Percentiles rank a stretch among this genome's conserved stretches.
Evolutionary conservation across 2,888 invertebrate genomes (phyloP).

Genomic region (Drosophila prostipennis): DNA sequence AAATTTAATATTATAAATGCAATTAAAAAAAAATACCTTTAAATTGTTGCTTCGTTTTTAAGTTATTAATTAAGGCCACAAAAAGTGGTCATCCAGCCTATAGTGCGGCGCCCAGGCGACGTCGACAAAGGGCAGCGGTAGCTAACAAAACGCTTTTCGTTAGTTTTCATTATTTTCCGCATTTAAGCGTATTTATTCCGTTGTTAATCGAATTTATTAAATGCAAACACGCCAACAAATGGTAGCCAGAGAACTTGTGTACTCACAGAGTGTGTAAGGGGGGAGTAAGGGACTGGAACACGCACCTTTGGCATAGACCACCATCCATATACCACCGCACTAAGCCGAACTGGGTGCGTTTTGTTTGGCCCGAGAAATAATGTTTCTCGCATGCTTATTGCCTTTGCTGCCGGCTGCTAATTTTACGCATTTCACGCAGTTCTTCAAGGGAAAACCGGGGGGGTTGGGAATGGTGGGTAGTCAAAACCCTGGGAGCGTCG

Average conservation of each 20-base stretch:
- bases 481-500: constrained; percentile 1
- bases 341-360: constrained; percentile 64
- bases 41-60: too few species aligned
- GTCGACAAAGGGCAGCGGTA: constrained; percentile 31
- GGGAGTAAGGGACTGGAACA: constrained; percentile 34
- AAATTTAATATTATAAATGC: too few species aligned
- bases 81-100: too few species aligned
- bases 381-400: constrained; percentile 72
- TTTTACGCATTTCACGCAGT: constrained; percentile 63
- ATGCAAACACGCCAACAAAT: constrained; percentile 81
- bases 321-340: neutral
- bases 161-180: constrained; percentile 81
- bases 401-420: constrained; percentile 61
- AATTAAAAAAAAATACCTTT: too few species aligned
- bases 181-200: constrained; percentile 82
- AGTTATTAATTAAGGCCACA: too few species aligned
- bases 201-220: constrained; percentile 82
- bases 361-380: constrained; percentile 74
- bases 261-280: neutral
- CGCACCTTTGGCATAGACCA: constrained; percentile 46
- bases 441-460: neutral
- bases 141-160: constrained; percentile 80
- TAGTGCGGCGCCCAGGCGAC: constrained; percentile 68
- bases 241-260: constrained; percentile 24
- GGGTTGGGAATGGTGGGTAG: too few species aligned